Percentiles rank a stretch among this genome's conserved stretches.
Conservation (phyloP, 2,797 vertebrate genomes). For the Antennarius maculatus region DNA sequence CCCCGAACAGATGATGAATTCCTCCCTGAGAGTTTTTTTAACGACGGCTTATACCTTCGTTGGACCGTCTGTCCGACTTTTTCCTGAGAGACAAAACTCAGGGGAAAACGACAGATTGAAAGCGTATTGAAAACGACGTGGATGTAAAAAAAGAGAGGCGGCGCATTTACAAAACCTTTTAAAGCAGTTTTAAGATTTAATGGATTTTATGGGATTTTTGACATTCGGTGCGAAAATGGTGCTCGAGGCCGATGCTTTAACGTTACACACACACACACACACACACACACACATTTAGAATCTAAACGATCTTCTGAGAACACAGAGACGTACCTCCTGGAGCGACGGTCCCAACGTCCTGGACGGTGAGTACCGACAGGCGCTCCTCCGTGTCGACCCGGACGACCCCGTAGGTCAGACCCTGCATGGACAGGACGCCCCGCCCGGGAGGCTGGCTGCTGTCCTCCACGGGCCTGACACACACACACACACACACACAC, state of each 20-base stretch:
- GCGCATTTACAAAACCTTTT: slow-evolving; percentile 15
- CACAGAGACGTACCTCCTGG: slow-evolving; percentile 86
- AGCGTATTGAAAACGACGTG: not conserved
- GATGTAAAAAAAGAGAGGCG: slow-evolving; percentile 27
- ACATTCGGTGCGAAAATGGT: slow-evolving; percentile 11
- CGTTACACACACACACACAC: not conserved
- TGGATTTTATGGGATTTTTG: slow-evolving; percentile 42
- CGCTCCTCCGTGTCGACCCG: slow-evolving; percentile 97
- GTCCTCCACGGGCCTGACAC: slow-evolving; percentile 92
- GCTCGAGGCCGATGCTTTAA: not conserved
- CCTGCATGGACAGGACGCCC: slow-evolving; percentile 97
- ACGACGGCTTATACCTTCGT: slow-evolving; percentile 14
- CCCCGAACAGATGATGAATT: slow-evolving; percentile 1
- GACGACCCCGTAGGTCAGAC: slow-evolving; percentile 93
- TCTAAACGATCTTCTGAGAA: not conserved
- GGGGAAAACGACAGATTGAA: slow-evolving; percentile 4
- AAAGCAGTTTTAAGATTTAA: slow-evolving; percentile 47
- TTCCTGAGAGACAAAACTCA: not conserved
- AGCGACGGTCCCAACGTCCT: slow-evolving; percentile 96
- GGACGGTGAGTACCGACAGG: slow-evolving; percentile 95
- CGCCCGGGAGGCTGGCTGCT: slow-evolving; percentile 96
- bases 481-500: slow-evolving; percentile 1
- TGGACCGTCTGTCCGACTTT: slow-evolving; percentile 5
- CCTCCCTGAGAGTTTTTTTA: slow-evolving; percentile 19
- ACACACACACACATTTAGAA: not conserved